Evolutionary conservation across 23 tunicate genomes (phyloP).

Genomic region (Diplosoma virens): DNA sequence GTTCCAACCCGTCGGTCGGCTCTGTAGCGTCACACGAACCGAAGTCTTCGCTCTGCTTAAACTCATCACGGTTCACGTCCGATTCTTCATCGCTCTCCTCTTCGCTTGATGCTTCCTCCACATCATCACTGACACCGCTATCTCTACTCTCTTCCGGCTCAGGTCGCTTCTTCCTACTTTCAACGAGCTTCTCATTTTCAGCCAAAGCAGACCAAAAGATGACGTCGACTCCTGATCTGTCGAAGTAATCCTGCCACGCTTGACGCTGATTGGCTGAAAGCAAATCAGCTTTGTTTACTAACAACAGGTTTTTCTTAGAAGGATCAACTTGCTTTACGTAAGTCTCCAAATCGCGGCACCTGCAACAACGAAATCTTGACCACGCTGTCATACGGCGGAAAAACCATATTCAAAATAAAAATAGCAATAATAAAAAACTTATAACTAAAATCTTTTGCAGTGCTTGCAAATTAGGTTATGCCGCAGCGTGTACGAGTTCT

Average conservation of each 20-base stretch:
- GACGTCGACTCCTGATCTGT: constrained; percentile 42
- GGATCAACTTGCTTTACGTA: constrained; percentile 73
- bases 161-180: not conserved
- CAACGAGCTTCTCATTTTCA: constrained; percentile 79
- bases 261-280: constrained; percentile 68
- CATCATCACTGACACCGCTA: not conserved
- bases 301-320: constrained; percentile 62
- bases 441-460: too few species aligned
- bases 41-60: not conserved
- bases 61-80: not conserved
- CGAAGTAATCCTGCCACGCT: constrained; percentile 73
- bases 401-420: too few species aligned
- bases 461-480: too few species aligned
- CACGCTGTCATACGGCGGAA: too few species aligned
- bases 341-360: constrained; percentile 74
- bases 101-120: not conserved
- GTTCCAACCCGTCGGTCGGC: not conserved
- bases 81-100: constrained; percentile 2
- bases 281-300: constrained; percentile 94
- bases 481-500: too few species aligned
- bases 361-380: not conserved
- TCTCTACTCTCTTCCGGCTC: not conserved
- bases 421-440: too few species aligned
- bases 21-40: not conserved
- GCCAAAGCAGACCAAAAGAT: constrained; percentile 89